phyloP scores from a whole-genome alignment of 2,888 invertebrate species.

The Chalcis sispes region DNA sequence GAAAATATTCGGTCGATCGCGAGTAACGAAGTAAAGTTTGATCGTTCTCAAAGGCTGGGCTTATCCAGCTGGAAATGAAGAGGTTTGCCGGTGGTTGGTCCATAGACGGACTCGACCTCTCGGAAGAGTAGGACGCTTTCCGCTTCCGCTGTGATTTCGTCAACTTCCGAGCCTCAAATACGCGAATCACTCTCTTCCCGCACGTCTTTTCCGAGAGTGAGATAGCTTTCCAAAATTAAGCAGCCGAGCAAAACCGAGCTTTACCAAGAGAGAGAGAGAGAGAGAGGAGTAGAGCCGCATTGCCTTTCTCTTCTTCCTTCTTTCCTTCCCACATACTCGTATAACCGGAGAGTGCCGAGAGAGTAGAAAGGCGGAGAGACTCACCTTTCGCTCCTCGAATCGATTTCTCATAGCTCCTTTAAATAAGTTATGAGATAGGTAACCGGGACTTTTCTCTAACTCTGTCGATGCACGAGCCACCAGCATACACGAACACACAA shows the following conservation, averaged over 20 bases:
- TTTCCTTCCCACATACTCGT: too few species aligned
- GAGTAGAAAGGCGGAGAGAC: too few species aligned
- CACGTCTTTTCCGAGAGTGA: background rate
- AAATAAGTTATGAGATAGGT: conserved; percentile 32
- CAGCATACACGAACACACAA: too few species aligned
- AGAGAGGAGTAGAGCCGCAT: too few species aligned
- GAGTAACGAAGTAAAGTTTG: conserved; percentile 16
- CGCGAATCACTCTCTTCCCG: conserved; percentile 55
- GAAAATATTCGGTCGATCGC: background rate
- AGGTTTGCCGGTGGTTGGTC: conserved; percentile 30
- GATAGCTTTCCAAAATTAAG: conserved; percentile 16
- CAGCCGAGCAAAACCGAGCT: too few species aligned
- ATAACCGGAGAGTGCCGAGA: too few species aligned
- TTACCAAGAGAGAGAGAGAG: too few species aligned
- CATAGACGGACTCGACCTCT: conserved; percentile 58
- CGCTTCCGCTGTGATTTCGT: conserved; percentile 65
- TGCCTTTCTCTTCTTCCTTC: too few species aligned
- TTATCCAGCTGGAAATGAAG: conserved; percentile 1
- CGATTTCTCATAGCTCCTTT: conserved; percentile 14
- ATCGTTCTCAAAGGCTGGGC: conserved; percentile 20
- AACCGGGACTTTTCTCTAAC: background rate
- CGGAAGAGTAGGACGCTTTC: conserved; percentile 66
- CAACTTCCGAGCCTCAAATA: conserved; percentile 52
- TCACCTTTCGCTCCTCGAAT: background rate
- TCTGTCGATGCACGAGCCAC: too few species aligned